phyloP scores from a whole-genome alignment of 2,113 vertebrate genomes.

The Gnathonemus longibarbis region DNA sequence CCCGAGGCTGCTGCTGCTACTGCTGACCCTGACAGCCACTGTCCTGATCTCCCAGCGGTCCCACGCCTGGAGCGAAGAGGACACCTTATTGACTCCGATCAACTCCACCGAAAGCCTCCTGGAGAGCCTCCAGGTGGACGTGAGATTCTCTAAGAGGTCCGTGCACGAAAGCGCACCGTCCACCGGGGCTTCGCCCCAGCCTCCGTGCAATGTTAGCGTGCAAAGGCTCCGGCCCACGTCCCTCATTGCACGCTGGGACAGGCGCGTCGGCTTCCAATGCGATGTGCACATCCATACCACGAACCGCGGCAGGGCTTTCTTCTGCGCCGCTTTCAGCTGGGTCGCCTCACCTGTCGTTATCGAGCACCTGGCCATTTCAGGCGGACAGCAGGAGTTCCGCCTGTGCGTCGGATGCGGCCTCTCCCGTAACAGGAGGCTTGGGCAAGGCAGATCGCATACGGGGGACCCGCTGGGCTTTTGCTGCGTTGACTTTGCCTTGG shows the following conservation, averaged over 20 bases:
- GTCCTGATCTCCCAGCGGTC: constrained; percentile 66
- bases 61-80: constrained; percentile 70
- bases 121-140: constrained; percentile 68
- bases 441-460: constrained; percentile 64
- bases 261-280: constrained; percentile 83
- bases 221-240: constrained; percentile 84
- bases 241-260: constrained; percentile 89
- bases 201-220: constrained; percentile 89
- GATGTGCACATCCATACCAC: constrained; percentile 93
- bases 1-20: constrained; percentile 38
- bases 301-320: constrained; percentile 84
- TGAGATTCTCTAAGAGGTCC: constrained; percentile 63
- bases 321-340: constrained; percentile 86
- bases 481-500: constrained; percentile 93
- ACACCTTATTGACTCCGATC: constrained; percentile 70
- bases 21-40: constrained; percentile 74
- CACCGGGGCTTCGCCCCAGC: constrained; percentile 48
- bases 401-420: constrained; percentile 91
- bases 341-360: constrained; percentile 86
- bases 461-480: constrained; percentile 81
- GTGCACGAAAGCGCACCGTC: constrained; percentile 61
- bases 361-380: constrained; percentile 86
- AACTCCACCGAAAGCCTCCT: constrained; percentile 77
- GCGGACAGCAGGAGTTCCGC: constrained; percentile 84
- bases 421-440: constrained; percentile 69